Percentiles rank a stretch among this genome's conserved stretches.
Evolutionary conservation across 1,140 invertebrate species (phyloP).

Genomic region (Eumeta japonica): DNA sequence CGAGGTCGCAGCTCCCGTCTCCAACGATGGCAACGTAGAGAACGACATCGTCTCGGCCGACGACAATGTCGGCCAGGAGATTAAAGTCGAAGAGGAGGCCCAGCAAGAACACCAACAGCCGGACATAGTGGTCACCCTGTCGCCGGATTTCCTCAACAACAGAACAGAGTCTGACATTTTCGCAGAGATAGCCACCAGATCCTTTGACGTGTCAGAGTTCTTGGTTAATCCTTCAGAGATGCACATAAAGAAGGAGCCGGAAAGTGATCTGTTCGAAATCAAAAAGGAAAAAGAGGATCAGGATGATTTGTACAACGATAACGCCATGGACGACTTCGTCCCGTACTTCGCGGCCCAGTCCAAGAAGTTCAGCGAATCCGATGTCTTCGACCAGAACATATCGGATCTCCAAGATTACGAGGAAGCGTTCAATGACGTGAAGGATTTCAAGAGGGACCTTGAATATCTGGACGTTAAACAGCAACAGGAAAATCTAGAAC

Average conservation of each 20-base stretch:
- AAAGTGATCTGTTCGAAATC: slow-evolving; percentile 21
- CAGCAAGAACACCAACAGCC: slow-evolving; percentile 13
- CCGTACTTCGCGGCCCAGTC: slow-evolving; percentile 41
- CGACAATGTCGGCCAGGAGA: slow-evolving; percentile 20
- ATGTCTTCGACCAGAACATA: slow-evolving; percentile 47
- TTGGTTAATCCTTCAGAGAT: slow-evolving; percentile 30
- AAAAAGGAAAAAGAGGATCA: slow-evolving; percentile 21
- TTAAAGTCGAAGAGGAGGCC: slow-evolving; percentile 4
- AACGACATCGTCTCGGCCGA: slow-evolving; percentile 47
- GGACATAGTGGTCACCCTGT: slow-evolving; percentile 38
- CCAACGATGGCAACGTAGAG: slow-evolving; percentile 31
- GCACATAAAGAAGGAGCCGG: slow-evolving; percentile 40
- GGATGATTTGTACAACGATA: slow-evolving; percentile 39
- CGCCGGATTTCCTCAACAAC: slow-evolving; percentile 34
- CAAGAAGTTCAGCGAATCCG: slow-evolving; percentile 30
- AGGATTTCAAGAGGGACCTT: slow-evolving; percentile 36
- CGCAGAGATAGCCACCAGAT: slow-evolving; percentile 35
- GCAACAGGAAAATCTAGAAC: slow-evolving; percentile 41
- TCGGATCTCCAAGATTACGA: slow-evolving; percentile 47
- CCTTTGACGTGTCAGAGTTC: slow-evolving; percentile 46
- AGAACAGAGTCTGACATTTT: slow-evolving; percentile 35
- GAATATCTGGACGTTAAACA: slow-evolving; percentile 42
- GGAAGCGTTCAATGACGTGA: slow-evolving; percentile 41
- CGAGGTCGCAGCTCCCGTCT: slow-evolving; percentile 9
- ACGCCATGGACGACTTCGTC: slow-evolving; percentile 47